Evolutionary conservation across 1,140 invertebrate genomes (phyloP).

Genomic region (Diorhabda elongata): DNA sequence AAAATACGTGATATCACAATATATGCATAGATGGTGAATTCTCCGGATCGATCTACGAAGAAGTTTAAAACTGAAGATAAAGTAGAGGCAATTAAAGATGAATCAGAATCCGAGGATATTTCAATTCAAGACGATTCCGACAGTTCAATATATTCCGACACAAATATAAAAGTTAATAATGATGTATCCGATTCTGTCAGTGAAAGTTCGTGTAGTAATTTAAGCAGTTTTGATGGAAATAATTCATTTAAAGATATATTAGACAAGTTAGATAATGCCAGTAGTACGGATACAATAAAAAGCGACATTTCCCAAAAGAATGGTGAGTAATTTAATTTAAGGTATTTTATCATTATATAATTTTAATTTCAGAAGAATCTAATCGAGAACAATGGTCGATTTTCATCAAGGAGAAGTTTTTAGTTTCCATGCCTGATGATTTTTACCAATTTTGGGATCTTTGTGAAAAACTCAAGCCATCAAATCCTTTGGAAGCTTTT

Average conservation of each 20-base stretch:
- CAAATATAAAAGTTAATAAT: conserved; percentile 32
- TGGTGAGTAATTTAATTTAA: no score
- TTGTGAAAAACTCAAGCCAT: conserved; percentile 60
- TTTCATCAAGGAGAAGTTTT: conserved; percentile 69
- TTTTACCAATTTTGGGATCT: conserved; percentile 84
- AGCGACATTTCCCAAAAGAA: no score
- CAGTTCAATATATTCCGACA: conserved; percentile 26
- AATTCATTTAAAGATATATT: neutral
- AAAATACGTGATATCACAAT: no score
- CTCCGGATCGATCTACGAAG: conserved; percentile 6
- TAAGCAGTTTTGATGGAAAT: neutral
- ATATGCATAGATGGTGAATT: neutral
- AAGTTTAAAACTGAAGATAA: conserved; percentile 17
- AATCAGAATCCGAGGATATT: conserved; percentile 6
- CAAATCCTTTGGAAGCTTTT: conserved; percentile 61
- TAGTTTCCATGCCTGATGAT: conserved; percentile 83
- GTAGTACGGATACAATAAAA: no score
- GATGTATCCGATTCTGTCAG: conserved; percentile 30
- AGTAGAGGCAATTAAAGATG: neutral
- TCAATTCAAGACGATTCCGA: neutral
- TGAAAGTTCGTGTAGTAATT: neutral
- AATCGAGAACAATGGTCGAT: conserved; percentile 17
- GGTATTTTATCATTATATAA: no score
- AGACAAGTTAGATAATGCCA: no score
- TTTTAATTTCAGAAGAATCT: no score